Base-by-base conservation (phyloP, 2,113 vertebrate genomes). In the Acanthisitta chloris region DNA sequence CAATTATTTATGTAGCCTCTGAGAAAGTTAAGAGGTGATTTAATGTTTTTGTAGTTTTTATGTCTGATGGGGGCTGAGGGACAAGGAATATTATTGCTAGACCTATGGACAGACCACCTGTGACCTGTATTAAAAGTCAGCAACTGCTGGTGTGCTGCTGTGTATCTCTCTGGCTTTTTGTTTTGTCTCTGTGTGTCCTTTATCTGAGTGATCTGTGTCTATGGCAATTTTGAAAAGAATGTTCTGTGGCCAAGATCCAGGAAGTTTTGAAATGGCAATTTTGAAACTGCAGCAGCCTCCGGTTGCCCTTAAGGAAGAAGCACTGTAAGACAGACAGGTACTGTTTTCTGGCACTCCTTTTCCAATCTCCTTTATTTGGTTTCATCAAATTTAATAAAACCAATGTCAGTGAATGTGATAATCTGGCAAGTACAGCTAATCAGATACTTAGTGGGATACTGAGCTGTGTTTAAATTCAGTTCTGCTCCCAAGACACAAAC, bases 221-320 rank as follows among this genome's bases (percentile, higher is more conserved):
- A 28, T 91, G 79, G 71, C 59, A 96, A 74, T 93, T 95, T 92
- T 88, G 92, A 80, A 94, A 95, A 88, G 92, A 94, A 94, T 93
- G 93, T 66, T 96, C 82, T 78, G 40, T 95, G 95, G 92, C 81
- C 28, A 43, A 73, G 88, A 86, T 95, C 93, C 94, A 95, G 85
- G 51, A 62, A 43, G 59, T 93, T 92, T 93, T 94, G 93, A 95
- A 96, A 96, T 17, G 71, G 64, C 59, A 88, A 7, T 92, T 95
- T 92, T 92, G 92, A 86, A 95, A 93, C 71, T 29, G 33, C 10
- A 77, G 51, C 74, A 90, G 51, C 42, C 74, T 95, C 74, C 12
- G 4, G 79, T 86, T 96, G 81, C 92, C 90, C 93, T 91, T 66
- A 93, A 95, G 96, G 87, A 90, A 93, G 59, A 88, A 94, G 28